Evolutionary conservation across 2,113 vertebrate genomes (phyloP).

Genomic region (Chinchilla lanigera): DNA sequence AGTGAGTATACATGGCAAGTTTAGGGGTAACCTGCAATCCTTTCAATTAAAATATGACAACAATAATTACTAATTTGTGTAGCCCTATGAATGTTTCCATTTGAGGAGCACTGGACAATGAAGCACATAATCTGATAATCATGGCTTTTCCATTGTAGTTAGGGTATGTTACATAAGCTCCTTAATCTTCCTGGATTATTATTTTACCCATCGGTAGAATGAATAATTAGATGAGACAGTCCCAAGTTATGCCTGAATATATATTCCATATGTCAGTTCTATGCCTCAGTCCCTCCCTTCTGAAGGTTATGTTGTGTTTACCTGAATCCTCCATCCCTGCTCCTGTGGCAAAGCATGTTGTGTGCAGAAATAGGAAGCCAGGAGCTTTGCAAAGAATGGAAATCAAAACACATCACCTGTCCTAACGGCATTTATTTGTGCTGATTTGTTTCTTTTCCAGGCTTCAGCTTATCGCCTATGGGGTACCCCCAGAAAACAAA

Average conservation of each 20-base stretch:
- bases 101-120: not conserved
- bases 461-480: not conserved
- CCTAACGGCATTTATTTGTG: not conserved
- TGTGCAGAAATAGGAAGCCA: not conserved
- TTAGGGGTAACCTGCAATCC: not conserved
- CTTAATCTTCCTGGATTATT: not conserved
- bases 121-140: not conserved
- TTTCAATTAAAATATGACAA: not conserved
- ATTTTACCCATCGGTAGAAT: constrained; percentile 14
- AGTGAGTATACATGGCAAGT: not conserved
- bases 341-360: not conserved
- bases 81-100: constrained; percentile 3
- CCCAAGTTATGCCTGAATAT: not conserved
- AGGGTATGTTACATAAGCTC: not conserved
- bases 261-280: not conserved
- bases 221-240: not conserved
- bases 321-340: not conserved
- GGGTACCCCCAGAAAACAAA: not conserved
- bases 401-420: not conserved
- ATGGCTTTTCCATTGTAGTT: not conserved
- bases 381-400: not conserved
- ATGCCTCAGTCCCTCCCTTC: not conserved
- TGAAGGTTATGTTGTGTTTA: not conserved
- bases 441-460: not conserved
- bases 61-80: not conserved